These are phyloP conservation scores for Idaea straminata DNA, from an alignment of 2,888 invertebrate genomes.

Conservation along the genomic window DNA sequence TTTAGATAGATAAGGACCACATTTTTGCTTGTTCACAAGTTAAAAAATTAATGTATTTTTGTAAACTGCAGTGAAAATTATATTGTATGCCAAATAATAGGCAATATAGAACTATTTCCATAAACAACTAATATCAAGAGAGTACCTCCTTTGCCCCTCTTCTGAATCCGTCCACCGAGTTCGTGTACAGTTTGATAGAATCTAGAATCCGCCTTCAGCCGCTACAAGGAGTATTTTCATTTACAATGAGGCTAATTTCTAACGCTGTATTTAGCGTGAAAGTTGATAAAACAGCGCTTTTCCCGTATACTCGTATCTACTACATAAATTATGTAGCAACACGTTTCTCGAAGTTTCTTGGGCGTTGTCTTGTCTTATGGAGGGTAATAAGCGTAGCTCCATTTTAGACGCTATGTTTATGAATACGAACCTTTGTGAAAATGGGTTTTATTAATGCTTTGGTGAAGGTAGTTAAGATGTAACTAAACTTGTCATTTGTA, in stretches of 20 bases:
- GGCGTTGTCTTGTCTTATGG: not conserved
- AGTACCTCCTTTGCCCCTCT: not conserved
- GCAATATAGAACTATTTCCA: too few relatives aligned
- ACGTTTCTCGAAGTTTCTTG: not conserved
- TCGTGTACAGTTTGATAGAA: not conserved
- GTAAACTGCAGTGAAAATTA: too few relatives aligned
- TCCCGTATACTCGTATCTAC: not conserved
- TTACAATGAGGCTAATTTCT: conserved; percentile 19
- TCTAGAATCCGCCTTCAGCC: conserved; percentile 8
- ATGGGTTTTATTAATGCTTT: not conserved
- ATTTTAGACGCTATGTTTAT: not conserved
- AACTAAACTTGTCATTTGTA: not conserved
- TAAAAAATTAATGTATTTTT: too few relatives aligned
- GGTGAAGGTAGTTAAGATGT: not conserved
- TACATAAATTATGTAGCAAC: conserved; percentile 1
- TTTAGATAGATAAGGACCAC: too few relatives aligned
- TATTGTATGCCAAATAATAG: too few relatives aligned
- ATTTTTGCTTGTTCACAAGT: too few relatives aligned
- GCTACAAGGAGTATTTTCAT: conserved; percentile 6
- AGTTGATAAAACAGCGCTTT: conserved; percentile 1
- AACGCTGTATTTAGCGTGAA: conserved; percentile 6
- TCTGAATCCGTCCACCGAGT: not conserved
- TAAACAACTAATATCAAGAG: not conserved
- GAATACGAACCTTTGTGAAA: not conserved
- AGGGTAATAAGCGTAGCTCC: not conserved